Evolutionary conservation across 2,888 invertebrate species (phyloP).

Genomic region (Achlya flavicornis): DNA sequence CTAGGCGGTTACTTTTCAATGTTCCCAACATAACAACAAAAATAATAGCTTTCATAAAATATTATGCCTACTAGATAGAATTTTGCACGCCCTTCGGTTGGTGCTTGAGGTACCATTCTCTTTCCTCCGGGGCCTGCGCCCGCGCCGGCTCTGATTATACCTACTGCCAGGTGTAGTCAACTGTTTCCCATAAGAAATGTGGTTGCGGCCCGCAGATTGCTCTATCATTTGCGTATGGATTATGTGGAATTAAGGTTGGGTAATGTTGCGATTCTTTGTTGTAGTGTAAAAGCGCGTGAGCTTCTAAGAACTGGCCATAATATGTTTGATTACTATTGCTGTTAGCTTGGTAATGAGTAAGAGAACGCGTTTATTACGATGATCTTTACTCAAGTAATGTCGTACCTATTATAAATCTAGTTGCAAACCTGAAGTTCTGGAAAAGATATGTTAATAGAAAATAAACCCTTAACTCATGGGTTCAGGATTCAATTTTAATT

Average conservation of each 20-base stretch:
- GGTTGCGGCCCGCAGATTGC: conserved; percentile 47
- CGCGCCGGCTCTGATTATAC: conserved; percentile 28
- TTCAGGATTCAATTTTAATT: no score
- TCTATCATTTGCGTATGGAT: conserved; percentile 47
- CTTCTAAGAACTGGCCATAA: background rate
- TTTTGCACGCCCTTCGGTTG: conserved; percentile 2
- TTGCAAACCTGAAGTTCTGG: no score
- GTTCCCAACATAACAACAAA: background rate
- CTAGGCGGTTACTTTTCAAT: background rate
- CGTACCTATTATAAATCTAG: no score
- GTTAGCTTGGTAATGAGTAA: background rate
- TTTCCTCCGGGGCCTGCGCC: conserved; percentile 12
- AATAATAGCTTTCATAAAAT: background rate
- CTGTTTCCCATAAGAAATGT: conserved; percentile 58
- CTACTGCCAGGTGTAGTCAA: conserved; percentile 37
- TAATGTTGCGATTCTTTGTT: conserved; percentile 40
- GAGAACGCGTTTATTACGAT: background rate
- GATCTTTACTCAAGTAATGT: background rate
- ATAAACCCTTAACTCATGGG: no score
- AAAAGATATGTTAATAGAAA: no score
- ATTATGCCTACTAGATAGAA: background rate
- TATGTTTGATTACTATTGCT: background rate
- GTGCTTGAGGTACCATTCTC: background rate
- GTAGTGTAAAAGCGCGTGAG: conserved; percentile 3
- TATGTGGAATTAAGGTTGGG: conserved; percentile 51